Conservation (phyloP, 2,888 invertebrate species). For the Thereva unica region DNA sequence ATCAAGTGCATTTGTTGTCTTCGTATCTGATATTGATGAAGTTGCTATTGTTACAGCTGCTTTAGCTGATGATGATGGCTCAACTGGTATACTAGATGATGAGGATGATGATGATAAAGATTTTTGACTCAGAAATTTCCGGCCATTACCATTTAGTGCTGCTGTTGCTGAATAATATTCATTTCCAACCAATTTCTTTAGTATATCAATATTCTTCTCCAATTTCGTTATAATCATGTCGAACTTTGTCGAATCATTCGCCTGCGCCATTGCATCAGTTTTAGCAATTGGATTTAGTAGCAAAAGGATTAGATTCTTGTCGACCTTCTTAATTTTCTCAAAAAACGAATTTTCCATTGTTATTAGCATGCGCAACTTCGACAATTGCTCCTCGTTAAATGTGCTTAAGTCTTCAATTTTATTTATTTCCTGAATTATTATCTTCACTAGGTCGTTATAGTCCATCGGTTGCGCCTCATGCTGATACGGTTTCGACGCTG, state of each 20-base stretch:
- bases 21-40: background rate
- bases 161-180: constrained; percentile 26
- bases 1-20: constrained; percentile 1
- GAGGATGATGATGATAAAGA: background rate
- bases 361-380: constrained; percentile 49
- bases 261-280: background rate
- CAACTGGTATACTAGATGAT: constrained; percentile 5
- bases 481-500: no score
- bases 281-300: constrained; percentile 53
- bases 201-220: constrained; percentile 53
- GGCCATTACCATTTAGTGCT: constrained; percentile 7
- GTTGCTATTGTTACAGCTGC: background rate
- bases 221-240: constrained; percentile 52
- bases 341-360: constrained; percentile 51
- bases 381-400: constrained; percentile 48
- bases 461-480: background rate
- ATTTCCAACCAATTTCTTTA: constrained; percentile 54
- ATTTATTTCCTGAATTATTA: constrained; percentile 51
- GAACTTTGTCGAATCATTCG: constrained; percentile 42
- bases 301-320: constrained; percentile 53
- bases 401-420: constrained; percentile 51
- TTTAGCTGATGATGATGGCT: background rate
- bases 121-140: constrained; percentile 4
- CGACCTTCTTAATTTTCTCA: constrained; percentile 54
- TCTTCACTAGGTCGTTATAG: constrained; percentile 23